Conservation (phyloP, 2,888 invertebrate species). For the Ichneumoninae sp. region DNA sequence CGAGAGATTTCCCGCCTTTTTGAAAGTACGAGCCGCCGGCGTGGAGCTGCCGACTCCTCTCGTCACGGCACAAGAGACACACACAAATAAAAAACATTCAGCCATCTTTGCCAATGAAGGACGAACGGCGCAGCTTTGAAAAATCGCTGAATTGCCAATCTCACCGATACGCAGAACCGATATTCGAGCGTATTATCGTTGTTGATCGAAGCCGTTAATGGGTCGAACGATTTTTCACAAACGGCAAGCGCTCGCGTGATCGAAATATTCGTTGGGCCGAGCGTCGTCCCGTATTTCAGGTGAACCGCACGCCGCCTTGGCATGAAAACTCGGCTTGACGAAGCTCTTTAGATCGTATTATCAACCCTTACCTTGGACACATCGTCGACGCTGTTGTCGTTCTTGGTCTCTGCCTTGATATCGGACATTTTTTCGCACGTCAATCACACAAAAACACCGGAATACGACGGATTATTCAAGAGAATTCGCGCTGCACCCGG, state of each 20-base stretch:
- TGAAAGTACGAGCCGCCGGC: conserved; percentile 66
- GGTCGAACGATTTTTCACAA: conserved; percentile 14
- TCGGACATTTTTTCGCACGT: conserved; percentile 81
- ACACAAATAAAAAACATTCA: conserved; percentile 74
- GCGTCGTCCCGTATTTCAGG: conserved; percentile 75
- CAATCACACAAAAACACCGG: conserved; percentile 81
- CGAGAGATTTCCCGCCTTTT: conserved; percentile 80
- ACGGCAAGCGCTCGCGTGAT: conserved; percentile 52
- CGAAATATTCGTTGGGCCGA: conserved; percentile 74
- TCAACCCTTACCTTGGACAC: conserved; percentile 81
- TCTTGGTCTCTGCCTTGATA: conserved; percentile 83
- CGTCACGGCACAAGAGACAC: conserved; percentile 73
- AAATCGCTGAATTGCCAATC: conserved; percentile 63
- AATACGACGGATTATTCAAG: conserved; percentile 79
- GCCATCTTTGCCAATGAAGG: conserved; percentile 82
- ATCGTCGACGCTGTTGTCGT: conserved; percentile 83
- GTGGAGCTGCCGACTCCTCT: conserved; percentile 71
- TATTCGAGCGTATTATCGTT: not conserved
- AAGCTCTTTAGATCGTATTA: conserved; percentile 45
- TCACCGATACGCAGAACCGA: not conserved
- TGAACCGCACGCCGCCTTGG: conserved; percentile 76
- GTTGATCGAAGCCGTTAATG: not conserved
- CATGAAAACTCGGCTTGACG: conserved; percentile 83
- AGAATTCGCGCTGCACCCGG: conserved; percentile 84
- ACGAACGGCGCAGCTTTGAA: conserved; percentile 80